Evolutionary conservation across 2,113 vertebrate species (phyloP), one percentile per base, ranked within the genome.

Genomic region (Rousettus leschenaultii): DNA sequence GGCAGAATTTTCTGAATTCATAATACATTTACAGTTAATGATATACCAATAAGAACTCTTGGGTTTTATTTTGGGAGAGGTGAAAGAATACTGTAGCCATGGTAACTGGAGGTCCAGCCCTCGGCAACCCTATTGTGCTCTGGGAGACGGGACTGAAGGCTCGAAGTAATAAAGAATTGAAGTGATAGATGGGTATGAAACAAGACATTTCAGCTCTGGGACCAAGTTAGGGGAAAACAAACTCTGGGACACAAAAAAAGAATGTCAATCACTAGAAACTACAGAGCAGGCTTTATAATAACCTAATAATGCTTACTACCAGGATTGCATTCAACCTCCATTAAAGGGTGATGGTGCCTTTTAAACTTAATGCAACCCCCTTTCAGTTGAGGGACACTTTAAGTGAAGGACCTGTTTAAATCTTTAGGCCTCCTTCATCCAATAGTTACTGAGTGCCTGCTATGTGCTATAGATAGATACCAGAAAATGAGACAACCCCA

Each of bases 51-150:
- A 85, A 74, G 28, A 28, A 57, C 38, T 59, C 53, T 57, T 45
- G 55, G 30, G 74, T 92, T 92, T 92, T 59, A 92, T 85, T 95
- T 80, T 38, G 21, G 78, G n/a, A 85, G 38, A 96, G 35, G 45
- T 70, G 21, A 83, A 94, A 92, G 68, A 83, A 61, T 77, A 83
- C 51, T 83, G 19, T 71, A 40, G 21, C 53, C 88, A 88, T 92
- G 14, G 77, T 77, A 91, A 91, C 70, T 65, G 61, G 15, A 84
- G 53, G 83, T 82, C 77, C 63, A 68, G 61, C 18, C 70, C 59
- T 83, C 88, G 91, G 70, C 68, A 94, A 83, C 45, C 19, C 24
- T 63, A 84, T 1, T 63, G 68, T 83, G 18, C 80, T 94, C 57
- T n/a, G 33, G 21, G 45, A 91, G 30, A 84, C 88, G 30, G 53